Evolutionary conservation across 2,113 vertebrate genomes (phyloP).

Genomic region (Nicator chloris): DNA sequence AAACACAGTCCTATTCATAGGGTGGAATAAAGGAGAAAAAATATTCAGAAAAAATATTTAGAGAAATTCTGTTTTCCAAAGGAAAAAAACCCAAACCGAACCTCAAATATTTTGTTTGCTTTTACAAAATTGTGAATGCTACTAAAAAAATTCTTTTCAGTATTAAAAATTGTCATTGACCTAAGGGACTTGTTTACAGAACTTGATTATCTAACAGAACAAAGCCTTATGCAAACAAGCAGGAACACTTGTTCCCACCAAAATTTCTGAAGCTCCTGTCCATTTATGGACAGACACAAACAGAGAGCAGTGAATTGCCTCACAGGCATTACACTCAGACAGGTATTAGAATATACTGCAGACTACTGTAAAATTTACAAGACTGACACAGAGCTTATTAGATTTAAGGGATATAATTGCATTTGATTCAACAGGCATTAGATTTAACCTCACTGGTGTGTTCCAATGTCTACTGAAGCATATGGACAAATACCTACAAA

Average conservation of each 20-base stretch:
- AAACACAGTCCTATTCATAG: neutral
- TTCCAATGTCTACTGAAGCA: neutral
- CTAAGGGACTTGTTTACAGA: neutral
- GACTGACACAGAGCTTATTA: neutral
- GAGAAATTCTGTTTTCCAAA: neutral
- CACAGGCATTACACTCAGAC: conserved; percentile 1
- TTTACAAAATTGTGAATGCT: neutral
- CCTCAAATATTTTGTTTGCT: neutral
- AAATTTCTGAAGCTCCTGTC: neutral
- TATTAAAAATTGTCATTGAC: neutral
- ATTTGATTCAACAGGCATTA: neutral
- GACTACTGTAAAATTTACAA: conserved; percentile 26
- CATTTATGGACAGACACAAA: neutral
- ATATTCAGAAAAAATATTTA: no score
- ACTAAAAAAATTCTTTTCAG: neutral
- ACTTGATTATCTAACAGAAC: neutral
- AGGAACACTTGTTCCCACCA: neutral
- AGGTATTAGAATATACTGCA: conserved; percentile 14
- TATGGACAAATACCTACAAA: neutral
- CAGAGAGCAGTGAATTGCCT: neutral
- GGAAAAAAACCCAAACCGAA: neutral
- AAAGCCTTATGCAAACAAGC: neutral
- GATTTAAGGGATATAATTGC: neutral
- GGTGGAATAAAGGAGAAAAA: accelerated
- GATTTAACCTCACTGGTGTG: neutral